Base-by-base conservation (phyloP, 2,113 vertebrate species). In the Perca flavescens region DNA sequence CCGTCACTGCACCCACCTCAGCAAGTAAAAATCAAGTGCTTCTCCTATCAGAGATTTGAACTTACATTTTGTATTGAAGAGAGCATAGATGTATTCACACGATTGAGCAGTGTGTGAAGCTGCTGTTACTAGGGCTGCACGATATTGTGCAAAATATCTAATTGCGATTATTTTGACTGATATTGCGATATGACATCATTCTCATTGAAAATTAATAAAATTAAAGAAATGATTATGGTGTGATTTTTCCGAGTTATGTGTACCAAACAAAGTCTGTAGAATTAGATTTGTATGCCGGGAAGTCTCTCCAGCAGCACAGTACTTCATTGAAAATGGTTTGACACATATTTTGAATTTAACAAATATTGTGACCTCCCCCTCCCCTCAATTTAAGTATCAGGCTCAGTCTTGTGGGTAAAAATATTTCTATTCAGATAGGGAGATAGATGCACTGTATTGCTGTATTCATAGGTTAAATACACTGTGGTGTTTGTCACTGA, bases 381-480 rank as follows among this genome's bases (percentile, higher is more conserved):
- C 25, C 25, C 25, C 25, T 25, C 21, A 56, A 19, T 72, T 72
- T n/a, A 12, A 34, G 25, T 13, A 13, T 17, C 54, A 68, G 28
- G 28, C 43, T 77, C 21, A 25, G 2, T 21, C 52, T 40, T 58
- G 60, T 43, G 1, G 60, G 46, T 40, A 49, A 31, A 7, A 49
- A 3, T 75, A 34, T 60, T 67, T 66, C n/a, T 54, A n/a, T 75
- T 74, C 10, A 47, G 60, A 72, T n/a, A 31, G 47, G 31, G 21
- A 28, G 49, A 31, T 22, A 36, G 22, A 79, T 47, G 36, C 36
- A 46, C 17, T 0, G 5, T 15, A 4, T 34, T 49, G 15, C n/a
- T 31, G 5, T 61, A 61, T 61, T 49, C 15, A 50, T 2, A 19
- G 28, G 56, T 19, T 60, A 68, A 68, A 47, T 22, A 9, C 56